Conservation (phyloP, 2,113 vertebrate species). For the Dicaeum eximium region DNA sequence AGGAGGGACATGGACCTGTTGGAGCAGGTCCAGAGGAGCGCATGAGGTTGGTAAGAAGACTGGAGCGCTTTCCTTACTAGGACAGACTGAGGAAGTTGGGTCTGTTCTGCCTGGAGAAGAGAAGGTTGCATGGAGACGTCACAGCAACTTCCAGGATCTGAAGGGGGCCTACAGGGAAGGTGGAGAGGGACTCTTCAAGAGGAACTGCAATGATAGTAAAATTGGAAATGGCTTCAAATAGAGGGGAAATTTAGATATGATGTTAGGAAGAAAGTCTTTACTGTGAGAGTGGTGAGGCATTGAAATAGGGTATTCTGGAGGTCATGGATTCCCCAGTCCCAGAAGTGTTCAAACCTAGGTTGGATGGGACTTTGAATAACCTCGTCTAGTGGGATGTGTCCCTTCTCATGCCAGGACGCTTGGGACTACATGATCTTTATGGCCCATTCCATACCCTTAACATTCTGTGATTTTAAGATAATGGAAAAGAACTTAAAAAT, state of each 20-base stretch:
- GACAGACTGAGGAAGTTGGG: not conserved
- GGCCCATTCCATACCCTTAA: not conserved
- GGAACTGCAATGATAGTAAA: not conserved
- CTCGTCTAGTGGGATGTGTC: not conserved
- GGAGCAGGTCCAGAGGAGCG: not conserved
- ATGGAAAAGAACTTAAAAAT: not conserved
- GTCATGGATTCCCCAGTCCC: not conserved
- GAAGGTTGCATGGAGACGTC: not conserved
- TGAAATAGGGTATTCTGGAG: not conserved
- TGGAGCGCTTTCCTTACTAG: not conserved
- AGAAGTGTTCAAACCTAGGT: not conserved
- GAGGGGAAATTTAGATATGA: not conserved
- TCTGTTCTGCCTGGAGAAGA: not conserved
- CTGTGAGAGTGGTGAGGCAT: not conserved
- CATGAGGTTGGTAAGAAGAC: not conserved
- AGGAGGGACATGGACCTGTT: not conserved
- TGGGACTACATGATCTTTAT: accelerated
- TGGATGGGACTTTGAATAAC: not conserved
- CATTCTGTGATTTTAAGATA: not conserved
- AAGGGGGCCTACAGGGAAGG: not conserved
- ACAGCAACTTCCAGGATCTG: not conserved
- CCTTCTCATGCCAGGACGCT: too few relatives aligned
- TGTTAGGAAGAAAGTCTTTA: not conserved
- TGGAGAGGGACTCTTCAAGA: not conserved
- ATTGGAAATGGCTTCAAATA: not conserved